phyloP scores from a whole-genome alignment of 2,113 vertebrate genomes.

The Carlito syrichta region DNA sequence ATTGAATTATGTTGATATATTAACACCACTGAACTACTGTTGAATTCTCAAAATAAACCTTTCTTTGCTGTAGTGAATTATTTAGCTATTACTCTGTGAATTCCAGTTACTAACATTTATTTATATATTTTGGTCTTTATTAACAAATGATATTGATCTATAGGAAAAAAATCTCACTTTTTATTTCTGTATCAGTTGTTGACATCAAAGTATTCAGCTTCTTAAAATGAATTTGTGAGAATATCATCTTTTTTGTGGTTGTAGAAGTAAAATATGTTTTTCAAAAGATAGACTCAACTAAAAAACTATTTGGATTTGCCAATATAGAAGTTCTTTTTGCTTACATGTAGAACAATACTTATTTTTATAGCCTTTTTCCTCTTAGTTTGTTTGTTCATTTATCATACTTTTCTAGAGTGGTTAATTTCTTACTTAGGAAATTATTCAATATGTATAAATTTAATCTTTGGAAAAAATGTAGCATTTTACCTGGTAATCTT shows the following conservation, averaged over 20 bases:
- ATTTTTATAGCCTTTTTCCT: background rate
- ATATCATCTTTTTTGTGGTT: background rate
- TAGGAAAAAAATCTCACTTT: background rate
- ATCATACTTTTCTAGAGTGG: background rate
- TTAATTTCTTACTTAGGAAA: background rate
- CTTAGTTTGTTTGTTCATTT: background rate
- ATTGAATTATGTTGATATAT: background rate
- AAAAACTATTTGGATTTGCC: background rate
- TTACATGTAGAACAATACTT: background rate
- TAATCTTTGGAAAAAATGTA: background rate
- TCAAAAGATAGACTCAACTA: background rate
- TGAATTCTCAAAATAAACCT: background rate
- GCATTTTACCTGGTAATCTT: background rate
- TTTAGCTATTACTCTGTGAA: background rate
- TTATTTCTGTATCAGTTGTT: background rate
- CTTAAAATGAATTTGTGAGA: background rate
- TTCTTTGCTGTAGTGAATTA: background rate
- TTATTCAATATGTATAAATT: background rate
- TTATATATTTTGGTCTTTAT: background rate
- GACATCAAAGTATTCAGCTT: background rate
- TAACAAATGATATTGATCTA: background rate
- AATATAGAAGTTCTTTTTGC: background rate
- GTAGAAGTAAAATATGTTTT: background rate
- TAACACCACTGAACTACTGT: background rate
- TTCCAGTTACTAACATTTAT: background rate